A percentile compares a stretch with the other conserved stretches of the same genome.
phyloP scores from a whole-genome alignment of 2,797 vertebrate genomes.

The Heliangelus exortis region DNA sequence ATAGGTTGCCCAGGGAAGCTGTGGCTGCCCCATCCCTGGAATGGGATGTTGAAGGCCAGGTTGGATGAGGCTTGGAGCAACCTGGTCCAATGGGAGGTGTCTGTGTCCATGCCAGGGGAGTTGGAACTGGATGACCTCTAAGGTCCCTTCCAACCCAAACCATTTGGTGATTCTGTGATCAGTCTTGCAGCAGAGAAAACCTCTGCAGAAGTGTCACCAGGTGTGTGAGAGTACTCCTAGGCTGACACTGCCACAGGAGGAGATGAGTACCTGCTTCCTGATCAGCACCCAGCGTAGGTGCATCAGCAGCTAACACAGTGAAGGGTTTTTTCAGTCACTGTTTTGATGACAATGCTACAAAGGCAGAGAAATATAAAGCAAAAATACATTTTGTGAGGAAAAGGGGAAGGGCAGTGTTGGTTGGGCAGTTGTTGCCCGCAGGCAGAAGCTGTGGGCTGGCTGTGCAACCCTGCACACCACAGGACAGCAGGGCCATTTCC shows the following conservation, averaged over 20 bases:
- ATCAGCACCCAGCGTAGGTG: accelerated
- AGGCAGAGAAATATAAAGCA: background rate
- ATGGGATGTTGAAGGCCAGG: too few relatives aligned
- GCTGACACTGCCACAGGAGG: accelerated
- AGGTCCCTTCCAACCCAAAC: too few relatives aligned
- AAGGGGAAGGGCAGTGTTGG: background rate
- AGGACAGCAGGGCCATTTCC: accelerated
- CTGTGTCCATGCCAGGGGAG: too few relatives aligned
- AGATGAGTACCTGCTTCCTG: background rate
- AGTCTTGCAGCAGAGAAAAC: background rate
- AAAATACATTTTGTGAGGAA: background rate
- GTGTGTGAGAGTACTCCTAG: background rate
- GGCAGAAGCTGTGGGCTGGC: background rate
- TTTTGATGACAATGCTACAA: background rate
- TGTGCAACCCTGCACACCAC: too few relatives aligned
- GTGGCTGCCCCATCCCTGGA: too few relatives aligned
- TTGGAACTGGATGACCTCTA: too few relatives aligned
- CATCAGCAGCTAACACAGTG: background rate
- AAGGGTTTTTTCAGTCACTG: background rate
- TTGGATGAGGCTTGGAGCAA: too few relatives aligned
- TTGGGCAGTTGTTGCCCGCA: too few relatives aligned
- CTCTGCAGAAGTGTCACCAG: background rate
- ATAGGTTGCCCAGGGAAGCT: too few relatives aligned
- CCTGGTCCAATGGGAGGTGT: too few relatives aligned
- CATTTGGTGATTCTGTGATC: too few relatives aligned